Conservation (phyloP, 2,113 vertebrate genomes). For the Oenanthe oenanthe region DNA sequence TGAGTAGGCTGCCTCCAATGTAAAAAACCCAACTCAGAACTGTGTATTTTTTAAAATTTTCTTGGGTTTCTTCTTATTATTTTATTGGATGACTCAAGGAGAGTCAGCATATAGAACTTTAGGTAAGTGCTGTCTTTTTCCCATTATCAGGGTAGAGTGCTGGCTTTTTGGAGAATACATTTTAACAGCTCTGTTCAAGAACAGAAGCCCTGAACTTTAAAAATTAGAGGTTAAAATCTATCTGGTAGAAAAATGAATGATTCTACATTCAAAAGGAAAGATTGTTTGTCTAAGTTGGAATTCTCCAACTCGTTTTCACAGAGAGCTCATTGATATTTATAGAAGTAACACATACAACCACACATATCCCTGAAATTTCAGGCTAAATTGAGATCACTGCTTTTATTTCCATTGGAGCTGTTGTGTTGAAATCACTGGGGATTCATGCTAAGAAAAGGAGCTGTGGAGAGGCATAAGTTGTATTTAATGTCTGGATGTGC, state of each 20-base stretch:
- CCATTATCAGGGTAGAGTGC: neutral
- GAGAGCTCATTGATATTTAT: neutral
- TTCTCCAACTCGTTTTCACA: neutral
- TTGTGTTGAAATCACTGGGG: neutral
- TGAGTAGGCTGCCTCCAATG: neutral
- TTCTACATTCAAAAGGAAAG: neutral
- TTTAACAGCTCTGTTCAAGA: neutral
- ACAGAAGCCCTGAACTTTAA: neutral
- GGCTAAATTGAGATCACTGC: neutral
- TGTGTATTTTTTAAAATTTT: neutral
- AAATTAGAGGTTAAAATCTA: neutral
- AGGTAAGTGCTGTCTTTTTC: neutral
- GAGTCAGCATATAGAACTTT: neutral
- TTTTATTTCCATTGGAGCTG: neutral
- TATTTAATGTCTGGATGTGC: neutral
- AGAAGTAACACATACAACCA: neutral
- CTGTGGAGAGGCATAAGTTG: neutral
- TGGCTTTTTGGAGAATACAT: neutral
- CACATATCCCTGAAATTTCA: neutral
- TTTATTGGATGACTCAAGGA: neutral
- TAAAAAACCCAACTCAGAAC: neutral
- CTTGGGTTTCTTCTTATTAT: fast-evolving
- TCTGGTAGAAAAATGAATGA: neutral
- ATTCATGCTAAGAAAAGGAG: neutral
- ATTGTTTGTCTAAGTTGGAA: neutral